Evolutionary conservation across 2,888 invertebrate genomes (phyloP).

Genomic region (Cephus rjabovi): DNA sequence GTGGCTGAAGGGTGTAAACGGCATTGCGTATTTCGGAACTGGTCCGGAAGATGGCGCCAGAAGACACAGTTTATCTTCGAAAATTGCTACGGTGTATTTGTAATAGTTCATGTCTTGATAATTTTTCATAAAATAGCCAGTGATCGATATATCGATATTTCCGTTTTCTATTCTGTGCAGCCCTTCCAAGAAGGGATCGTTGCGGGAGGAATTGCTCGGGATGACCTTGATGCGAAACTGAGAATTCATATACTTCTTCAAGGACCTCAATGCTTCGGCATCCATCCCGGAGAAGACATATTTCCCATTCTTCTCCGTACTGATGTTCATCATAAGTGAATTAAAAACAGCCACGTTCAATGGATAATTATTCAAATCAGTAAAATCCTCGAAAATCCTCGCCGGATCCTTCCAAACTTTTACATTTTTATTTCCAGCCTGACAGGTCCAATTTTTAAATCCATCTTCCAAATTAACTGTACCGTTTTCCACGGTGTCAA

Average conservation of each 20-base stretch:
- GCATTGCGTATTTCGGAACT: conserved; percentile 44
- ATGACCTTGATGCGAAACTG: conserved; percentile 31
- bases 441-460: background rate
- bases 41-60: conserved; percentile 34
- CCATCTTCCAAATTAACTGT: background rate
- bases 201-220: background rate
- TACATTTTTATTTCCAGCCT: background rate
- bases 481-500: background rate
- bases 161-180: conserved; percentile 29
- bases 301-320: background rate
- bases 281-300: conserved; percentile 31
- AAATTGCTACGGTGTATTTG: conserved; percentile 36
- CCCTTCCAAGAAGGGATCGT: conserved; percentile 39
- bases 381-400: background rate
- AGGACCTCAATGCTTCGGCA: conserved; percentile 24
- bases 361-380: background rate
- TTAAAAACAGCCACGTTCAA: background rate
- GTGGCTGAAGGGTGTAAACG: conserved; percentile 37
- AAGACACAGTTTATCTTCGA: conserved; percentile 44
- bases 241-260: conserved; percentile 33
- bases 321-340: conserved; percentile 34
- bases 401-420: background rate
- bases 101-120: conserved; percentile 25
- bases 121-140: conserved; percentile 36
- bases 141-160: conserved; percentile 34